Conservation (phyloP, 2,888 invertebrate genomes). For the Caenorhabditis sp. region DNA sequence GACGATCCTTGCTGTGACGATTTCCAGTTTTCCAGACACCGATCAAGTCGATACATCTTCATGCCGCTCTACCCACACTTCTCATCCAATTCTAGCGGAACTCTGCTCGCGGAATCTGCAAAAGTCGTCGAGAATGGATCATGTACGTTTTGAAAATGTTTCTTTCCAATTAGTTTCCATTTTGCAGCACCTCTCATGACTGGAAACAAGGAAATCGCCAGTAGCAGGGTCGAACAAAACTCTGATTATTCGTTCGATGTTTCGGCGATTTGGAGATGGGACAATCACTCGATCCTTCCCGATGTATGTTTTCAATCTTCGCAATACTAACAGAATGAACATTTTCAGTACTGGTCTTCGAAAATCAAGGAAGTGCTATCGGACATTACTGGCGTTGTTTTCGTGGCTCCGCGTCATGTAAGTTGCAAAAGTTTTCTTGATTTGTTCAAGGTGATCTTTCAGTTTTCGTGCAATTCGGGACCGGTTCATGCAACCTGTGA, state of each 20-base stretch:
- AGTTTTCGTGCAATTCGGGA: slow-evolving; percentile 37
- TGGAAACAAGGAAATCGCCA: slow-evolving; percentile 42
- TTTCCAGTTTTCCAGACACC: too few species aligned
- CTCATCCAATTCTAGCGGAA: slow-evolving; percentile 48
- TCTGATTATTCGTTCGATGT: slow-evolving; percentile 66
- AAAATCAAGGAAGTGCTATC: slow-evolving; percentile 43
- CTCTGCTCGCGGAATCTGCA: slow-evolving; percentile 46
- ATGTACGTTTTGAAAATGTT: slow-evolving; percentile 1
- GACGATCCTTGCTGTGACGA: too few species aligned
- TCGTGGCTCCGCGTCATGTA: slow-evolving; percentile 67
- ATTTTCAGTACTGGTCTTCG: slow-evolving; percentile 67
- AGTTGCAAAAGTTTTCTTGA: neutral
- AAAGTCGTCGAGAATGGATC: slow-evolving; percentile 46
- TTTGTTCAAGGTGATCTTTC: neutral
- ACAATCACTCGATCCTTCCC: slow-evolving; percentile 67
- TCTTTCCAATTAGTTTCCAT: slow-evolving; percentile 6
- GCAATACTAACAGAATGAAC: too few species aligned
- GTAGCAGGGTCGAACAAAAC: slow-evolving; percentile 61
- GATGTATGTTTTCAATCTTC: slow-evolving; percentile 50
- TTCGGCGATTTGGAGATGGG: slow-evolving; percentile 69
- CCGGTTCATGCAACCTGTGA: slow-evolving; percentile 69
- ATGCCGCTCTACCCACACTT: slow-evolving; percentile 71
- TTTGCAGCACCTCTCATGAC: slow-evolving; percentile 39
- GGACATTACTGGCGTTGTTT: slow-evolving; percentile 65
- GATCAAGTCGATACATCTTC: slow-evolving; percentile 52